phyloP scores from a whole-genome alignment of 2,888 invertebrate species.

The Protophormia terraenovae region DNA sequence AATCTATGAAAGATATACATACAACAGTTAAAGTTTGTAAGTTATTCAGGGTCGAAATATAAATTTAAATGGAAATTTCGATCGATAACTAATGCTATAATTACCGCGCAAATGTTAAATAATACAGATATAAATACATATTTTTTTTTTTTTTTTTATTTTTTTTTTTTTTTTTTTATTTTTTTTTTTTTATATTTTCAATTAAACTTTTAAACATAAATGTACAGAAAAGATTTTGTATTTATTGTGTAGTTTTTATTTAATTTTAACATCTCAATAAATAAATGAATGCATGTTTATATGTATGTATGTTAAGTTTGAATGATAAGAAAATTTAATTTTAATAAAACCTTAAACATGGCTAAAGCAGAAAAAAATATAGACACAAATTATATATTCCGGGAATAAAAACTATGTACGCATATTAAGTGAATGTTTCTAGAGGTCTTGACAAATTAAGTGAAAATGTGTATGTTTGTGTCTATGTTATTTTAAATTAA shows the following conservation, averaged over 20 bases:
- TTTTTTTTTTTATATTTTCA: slow-evolving; percentile 44
- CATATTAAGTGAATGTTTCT: background rate
- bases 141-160: no score
- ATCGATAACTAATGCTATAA: no score
- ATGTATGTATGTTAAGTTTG: background rate
- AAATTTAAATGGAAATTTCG: no score
- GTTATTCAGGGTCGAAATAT: no score
- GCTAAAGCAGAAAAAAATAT: background rate
- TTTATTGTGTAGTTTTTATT: slow-evolving; percentile 39
- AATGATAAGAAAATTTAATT: background rate
- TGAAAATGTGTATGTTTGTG: background rate
- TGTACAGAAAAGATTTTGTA: slow-evolving; percentile 57
- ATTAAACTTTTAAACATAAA: slow-evolving; percentile 61
- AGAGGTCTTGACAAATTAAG: background rate
- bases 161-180: slow-evolving; percentile 33
- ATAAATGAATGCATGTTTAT: slow-evolving; percentile 40
- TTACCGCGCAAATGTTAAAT: no score
- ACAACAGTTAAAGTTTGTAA: no score
- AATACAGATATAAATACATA: no score
- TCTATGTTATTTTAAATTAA: background rate
- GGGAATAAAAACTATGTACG: background rate
- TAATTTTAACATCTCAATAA: slow-evolving; percentile 57
- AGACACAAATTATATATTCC: background rate
- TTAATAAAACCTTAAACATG: background rate
- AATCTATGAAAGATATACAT: no score